Evolutionary conservation across 2,888 invertebrate species (phyloP), one percentile per base, ranked within the genome.

Genomic region (Napeogenes sylphis): DNA sequence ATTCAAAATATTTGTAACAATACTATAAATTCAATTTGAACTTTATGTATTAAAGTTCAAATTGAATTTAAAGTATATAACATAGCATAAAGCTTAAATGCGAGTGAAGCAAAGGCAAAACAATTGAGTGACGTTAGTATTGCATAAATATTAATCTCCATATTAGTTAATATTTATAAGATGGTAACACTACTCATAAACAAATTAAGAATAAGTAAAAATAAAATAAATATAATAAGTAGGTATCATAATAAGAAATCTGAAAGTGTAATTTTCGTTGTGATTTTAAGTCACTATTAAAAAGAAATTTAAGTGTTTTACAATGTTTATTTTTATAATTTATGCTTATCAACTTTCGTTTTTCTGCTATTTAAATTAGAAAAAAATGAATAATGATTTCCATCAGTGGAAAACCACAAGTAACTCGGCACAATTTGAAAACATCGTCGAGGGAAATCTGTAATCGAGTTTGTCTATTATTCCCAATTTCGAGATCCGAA

Each of bases 401-500:
- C 21, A 21, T 1, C 57, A 66, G 55, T 62, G 76, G 77, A 79
- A 73, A 72, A 70, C 70, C 69, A 69, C 64, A 73, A 77, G 80
- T 80, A 75, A 71, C 66, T 59, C 59, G 65, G 71, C 75, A 79
- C 81, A 79, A 82, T 80, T 79, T 79, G 75, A 73, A 78, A 79
- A 77, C 74, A 79, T 77, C 82, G 80, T 77, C 80, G 68, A 75
- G 83, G 84, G 85, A 85, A 82, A 84, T 82, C 80, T 82, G 81
- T 85, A 87, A 87, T 85, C 83, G 83, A 80, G 81, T 86, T 84
- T 81, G 83, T 81, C 83, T 84, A 83, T 84, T 83, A 83, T 77
- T 71, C 72, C 75, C 79, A 74, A 80, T 81, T 79, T 81, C 73
- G 74, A 69, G 76, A 79, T 78, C 81, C 73, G 71, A 74, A 73